Evolutionary conservation across 1,140 invertebrate genomes (phyloP).

Genomic region (Drosophila burlai): DNA sequence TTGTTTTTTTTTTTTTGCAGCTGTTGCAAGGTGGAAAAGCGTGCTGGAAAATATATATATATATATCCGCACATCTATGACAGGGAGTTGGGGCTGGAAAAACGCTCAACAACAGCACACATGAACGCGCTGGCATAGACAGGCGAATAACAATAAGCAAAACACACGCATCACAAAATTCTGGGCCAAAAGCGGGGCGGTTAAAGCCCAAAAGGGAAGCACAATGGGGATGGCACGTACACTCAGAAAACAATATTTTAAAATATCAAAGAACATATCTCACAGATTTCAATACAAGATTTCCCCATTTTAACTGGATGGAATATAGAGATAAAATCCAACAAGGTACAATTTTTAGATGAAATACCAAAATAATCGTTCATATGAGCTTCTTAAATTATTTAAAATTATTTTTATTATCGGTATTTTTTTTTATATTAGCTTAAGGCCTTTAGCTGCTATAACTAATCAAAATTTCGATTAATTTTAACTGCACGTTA

Average conservation of each 20-base stretch:
- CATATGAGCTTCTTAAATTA: too few species aligned
- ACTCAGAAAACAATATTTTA: neutral
- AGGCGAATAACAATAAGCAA: conserved; percentile 54
- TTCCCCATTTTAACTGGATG: neutral
- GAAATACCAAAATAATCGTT: neutral
- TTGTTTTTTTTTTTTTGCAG: conserved; percentile 24
- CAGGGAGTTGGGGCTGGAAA: neutral
- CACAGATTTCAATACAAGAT: too few species aligned
- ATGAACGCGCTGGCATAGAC: conserved; percentile 57
- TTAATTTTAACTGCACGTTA: too few species aligned
- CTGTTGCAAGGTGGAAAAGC: conserved; percentile 15
- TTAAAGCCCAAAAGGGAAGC: neutral
- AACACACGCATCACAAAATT: conserved; percentile 34
- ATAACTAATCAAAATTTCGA: too few species aligned
- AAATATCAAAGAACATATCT: neutral
- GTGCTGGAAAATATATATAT: neutral
- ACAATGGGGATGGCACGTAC: neutral
- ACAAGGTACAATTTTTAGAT: neutral
- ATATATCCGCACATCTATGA: neutral
- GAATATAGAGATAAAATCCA: too few species aligned
- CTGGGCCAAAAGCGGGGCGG: neutral
- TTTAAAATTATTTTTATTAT: neutral
- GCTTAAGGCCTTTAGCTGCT: too few species aligned
- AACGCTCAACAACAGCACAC: conserved; percentile 44
- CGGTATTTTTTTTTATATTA: neutral